A percentile compares a stretch with the other conserved stretches of the same genome.
Evolutionary conservation across 2,888 invertebrate species (phyloP).

Genomic region (Troides aeacus): DNA sequence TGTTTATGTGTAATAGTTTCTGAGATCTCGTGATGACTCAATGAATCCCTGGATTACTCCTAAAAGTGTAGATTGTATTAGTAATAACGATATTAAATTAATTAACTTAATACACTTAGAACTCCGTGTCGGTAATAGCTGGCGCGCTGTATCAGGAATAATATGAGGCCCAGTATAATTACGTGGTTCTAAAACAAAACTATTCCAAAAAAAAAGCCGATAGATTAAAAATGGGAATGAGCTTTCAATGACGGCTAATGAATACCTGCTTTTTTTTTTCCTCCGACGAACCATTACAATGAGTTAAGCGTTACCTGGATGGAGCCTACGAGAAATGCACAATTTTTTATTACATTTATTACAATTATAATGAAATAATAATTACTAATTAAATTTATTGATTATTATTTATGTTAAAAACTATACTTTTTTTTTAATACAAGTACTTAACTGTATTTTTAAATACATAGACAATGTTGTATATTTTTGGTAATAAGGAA

Average conservation of each 20-base stretch:
- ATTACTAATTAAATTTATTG: no score
- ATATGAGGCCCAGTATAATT: constrained; percentile 52
- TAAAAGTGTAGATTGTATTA: no score
- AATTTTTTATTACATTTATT: no score
- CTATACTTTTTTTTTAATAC: no score
- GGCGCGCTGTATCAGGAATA: constrained; percentile 20
- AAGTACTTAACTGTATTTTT: no score
- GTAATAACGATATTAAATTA: constrained; percentile 23
- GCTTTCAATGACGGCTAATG: constrained; percentile 76
- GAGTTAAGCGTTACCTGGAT: constrained; percentile 31
- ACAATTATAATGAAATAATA: no score
- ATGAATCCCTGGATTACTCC: no score
- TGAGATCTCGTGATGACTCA: no score
- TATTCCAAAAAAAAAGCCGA: constrained; percentile 37
- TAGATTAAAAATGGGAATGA: constrained; percentile 52
- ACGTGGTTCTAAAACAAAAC: constrained; percentile 53
- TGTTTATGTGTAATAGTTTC: no score
- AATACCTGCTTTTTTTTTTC: constrained; percentile 56
- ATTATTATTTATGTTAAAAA: no score
- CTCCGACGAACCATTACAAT: constrained; percentile 38
- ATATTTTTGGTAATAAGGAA: no score
- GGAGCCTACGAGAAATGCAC: neutral
- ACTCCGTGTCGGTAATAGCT: constrained; percentile 17
- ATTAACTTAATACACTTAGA: constrained; percentile 12
- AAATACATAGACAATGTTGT: no score